These are phyloP conservation scores for Chiloscyllium plagiosum DNA, from an alignment of 2,113 vertebrate genomes.

Conservation along the genomic window DNA sequence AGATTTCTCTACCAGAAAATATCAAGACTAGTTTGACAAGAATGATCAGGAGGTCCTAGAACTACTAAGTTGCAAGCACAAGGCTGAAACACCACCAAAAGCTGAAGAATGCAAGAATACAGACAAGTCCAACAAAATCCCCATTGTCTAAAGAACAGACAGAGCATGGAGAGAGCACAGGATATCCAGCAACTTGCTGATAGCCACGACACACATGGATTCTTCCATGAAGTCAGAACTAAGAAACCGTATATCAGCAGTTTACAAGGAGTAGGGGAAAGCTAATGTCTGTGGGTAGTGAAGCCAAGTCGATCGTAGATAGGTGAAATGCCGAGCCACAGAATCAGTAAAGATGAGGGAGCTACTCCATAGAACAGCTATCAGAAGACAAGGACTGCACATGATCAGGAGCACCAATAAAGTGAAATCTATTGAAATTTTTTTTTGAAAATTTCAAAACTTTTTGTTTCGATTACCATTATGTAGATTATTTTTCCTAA, in stretches of 20 bases:
- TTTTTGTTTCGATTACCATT: neutral
- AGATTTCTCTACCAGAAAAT: no score
- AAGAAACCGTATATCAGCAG: neutral
- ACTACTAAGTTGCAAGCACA: no score
- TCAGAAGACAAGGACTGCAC: neutral
- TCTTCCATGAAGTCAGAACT: no score
- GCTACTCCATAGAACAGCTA: neutral
- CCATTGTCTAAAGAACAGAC: no score
- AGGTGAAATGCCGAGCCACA: neutral
- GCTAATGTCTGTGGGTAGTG: neutral
- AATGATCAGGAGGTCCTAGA: no score
- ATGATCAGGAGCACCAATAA: neutral
- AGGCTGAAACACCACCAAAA: no score
- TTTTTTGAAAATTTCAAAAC: neutral
- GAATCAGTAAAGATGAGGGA: neutral
- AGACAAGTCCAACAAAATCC: no score
- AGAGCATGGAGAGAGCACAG: no score
- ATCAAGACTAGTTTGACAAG: no score
- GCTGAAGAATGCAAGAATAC: no score
- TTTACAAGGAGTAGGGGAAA: neutral
- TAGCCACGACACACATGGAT: no score
- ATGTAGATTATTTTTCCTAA: neutral
- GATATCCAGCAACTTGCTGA: no score
- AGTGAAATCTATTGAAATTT: neutral
- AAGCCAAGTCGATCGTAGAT: neutral